Evolutionary conservation across 2,888 invertebrate genomes (phyloP).

Genomic region (Pterobdella sp.): DNA sequence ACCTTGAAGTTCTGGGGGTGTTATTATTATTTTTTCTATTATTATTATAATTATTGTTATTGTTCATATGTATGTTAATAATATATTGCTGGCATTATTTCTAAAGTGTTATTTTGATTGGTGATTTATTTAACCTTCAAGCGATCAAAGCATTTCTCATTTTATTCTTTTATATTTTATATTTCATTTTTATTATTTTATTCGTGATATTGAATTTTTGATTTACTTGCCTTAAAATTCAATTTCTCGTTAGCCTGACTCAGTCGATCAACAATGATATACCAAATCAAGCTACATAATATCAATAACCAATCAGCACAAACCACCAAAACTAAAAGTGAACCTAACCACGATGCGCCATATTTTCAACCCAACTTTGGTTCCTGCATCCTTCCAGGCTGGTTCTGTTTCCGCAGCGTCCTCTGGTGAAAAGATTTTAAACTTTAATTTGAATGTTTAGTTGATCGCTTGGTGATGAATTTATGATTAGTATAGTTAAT

Average conservation of each 20-base stretch:
- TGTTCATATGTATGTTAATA: too few relatives aligned
- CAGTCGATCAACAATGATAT: not conserved
- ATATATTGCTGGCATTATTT: too few relatives aligned
- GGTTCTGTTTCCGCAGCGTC: constrained; percentile 46
- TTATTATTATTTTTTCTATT: not conserved
- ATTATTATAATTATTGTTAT: too few relatives aligned
- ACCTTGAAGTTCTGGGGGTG: constrained; percentile 39
- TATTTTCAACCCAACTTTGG: constrained; percentile 44
- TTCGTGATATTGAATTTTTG: not conserved
- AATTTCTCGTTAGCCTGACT: not conserved
- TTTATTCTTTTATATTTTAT: too few relatives aligned
- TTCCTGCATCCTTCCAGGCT: constrained; percentile 46
- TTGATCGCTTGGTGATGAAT: not conserved
- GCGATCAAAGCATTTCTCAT: too few relatives aligned
- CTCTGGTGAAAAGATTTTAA: constrained; percentile 39
- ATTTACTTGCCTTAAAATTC: not conserved
- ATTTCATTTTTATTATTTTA: not conserved
- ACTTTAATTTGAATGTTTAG: not conserved
- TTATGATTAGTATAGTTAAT: not conserved
- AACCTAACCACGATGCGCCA: constrained; percentile 49
- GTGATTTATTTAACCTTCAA: too few relatives aligned
- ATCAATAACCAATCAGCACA: too few relatives aligned
- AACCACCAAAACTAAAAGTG: too few relatives aligned
- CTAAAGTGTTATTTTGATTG: too few relatives aligned
- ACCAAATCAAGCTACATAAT: not conserved